These are phyloP conservation scores for Sesamia inferens DNA, from an alignment of 2,888 invertebrate species.

Conservation along the genomic window DNA sequence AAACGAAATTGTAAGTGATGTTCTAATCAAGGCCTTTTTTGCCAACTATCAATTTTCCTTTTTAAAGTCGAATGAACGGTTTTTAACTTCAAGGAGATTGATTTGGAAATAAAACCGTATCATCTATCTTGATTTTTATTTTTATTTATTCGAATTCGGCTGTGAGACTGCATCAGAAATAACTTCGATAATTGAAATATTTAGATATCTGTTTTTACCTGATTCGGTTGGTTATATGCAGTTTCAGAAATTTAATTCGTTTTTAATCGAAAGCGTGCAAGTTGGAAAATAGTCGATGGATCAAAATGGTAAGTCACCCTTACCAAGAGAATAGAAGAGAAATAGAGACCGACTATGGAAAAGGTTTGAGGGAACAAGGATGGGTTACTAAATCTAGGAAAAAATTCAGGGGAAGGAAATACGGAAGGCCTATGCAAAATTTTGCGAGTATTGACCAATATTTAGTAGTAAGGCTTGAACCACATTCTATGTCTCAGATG, in stretches of 20 bases:
- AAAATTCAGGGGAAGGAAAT: not conserved
- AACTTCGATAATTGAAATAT: not conserved
- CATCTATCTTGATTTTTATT: constrained; percentile 5
- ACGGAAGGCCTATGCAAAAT: not conserved
- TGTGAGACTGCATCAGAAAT: not conserved
- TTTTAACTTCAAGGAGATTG: constrained; percentile 24
- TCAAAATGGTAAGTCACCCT: too few relatives aligned
- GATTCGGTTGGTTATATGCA: not conserved
- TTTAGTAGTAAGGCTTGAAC: not conserved
- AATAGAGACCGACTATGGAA: too few relatives aligned
- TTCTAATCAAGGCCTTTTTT: constrained; percentile 72
- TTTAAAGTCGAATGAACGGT: constrained; percentile 36
- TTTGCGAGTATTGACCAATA: not conserved
- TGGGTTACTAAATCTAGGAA: not conserved
- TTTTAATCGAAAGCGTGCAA: not conserved
- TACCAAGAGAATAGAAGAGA: too few relatives aligned
- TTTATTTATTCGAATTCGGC: constrained; percentile 6
- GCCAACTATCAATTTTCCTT: constrained; percentile 61
- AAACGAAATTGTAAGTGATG: constrained; percentile 77
- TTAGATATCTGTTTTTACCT: not conserved
- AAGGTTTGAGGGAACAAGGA: not conserved
- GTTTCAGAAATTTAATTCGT: too few relatives aligned
- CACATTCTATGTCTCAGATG: too few relatives aligned
- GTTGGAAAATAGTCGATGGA: not conserved
- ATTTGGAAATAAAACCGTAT: constrained; percentile 19